These are phyloP conservation scores for Cheiracanthium punctorium DNA, from an alignment of 2,888 invertebrate species.

Conservation along the genomic window DNA sequence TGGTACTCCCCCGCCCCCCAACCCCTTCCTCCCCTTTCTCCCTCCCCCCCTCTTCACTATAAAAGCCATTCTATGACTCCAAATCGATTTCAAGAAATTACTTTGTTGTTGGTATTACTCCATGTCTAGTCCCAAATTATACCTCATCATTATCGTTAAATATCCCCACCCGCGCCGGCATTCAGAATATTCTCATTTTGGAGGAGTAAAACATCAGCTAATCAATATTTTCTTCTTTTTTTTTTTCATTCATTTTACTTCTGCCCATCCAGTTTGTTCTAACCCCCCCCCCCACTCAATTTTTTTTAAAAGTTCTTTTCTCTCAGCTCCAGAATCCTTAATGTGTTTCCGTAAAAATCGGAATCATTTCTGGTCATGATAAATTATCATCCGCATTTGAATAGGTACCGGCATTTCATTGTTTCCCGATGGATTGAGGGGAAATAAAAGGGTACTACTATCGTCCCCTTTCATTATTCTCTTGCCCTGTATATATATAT, in stretches of 20 bases:
- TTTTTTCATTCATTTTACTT: no score
- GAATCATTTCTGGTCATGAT: constrained; percentile 61
- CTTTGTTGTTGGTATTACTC: constrained; percentile 61
- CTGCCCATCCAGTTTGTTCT: constrained; percentile 18
- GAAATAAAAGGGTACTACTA: constrained; percentile 1
- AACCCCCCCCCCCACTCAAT: not conserved
- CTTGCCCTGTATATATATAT: not conserved
- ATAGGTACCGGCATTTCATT: constrained; percentile 64
- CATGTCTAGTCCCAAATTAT: constrained; percentile 62
- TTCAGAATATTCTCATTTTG: constrained; percentile 23
- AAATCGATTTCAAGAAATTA: constrained; percentile 53
- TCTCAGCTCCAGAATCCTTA: constrained; percentile 35
- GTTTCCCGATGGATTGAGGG: constrained; percentile 43
- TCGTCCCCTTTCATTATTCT: constrained; percentile 52
- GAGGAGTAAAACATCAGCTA: constrained; percentile 60
- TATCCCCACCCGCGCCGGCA: constrained; percentile 11
- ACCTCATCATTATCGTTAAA: constrained; percentile 62
- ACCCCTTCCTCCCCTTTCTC: not conserved
- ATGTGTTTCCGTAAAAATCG: constrained; percentile 56
- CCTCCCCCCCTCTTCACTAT: constrained; percentile 9
- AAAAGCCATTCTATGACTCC: constrained; percentile 51
- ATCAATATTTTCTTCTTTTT: constrained; percentile 64
- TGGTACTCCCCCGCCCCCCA: constrained; percentile 6
- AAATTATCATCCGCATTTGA: constrained; percentile 64
- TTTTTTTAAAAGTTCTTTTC: not conserved